phyloP scores from a whole-genome alignment of 92 coral and sea anemone species.

The Parazoanthus atlanticus region DNA sequence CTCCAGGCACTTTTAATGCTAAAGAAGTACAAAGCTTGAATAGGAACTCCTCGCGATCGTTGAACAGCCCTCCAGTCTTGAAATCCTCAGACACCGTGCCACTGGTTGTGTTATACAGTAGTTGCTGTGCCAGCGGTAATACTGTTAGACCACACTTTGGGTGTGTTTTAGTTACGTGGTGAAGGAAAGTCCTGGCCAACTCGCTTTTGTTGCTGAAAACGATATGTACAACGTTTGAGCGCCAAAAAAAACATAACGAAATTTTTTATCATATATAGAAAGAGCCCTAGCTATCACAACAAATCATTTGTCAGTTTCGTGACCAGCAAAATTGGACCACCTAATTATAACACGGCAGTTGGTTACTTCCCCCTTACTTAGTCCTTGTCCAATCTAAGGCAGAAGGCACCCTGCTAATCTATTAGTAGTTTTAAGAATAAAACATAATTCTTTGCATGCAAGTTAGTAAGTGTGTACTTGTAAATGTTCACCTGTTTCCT shows the following conservation, averaged over 20 bases:
- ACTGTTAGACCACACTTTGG: constrained; percentile 18
- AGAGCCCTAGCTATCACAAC: too few species aligned
- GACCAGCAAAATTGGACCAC: too few species aligned
- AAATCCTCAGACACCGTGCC: constrained; percentile 1
- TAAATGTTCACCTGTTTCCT: not conserved
- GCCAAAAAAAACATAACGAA: too few species aligned
- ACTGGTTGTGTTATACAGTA: not conserved
- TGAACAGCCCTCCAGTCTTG: constrained; percentile 23
- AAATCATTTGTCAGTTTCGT: too few species aligned
- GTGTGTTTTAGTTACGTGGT: not conserved
- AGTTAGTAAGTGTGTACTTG: too few species aligned
- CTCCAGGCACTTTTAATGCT: constrained; percentile 60
- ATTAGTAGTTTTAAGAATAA: too few species aligned
- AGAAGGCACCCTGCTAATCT: too few species aligned
- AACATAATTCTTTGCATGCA: too few species aligned
- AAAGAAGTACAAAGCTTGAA: constrained; percentile 33
- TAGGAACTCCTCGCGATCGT: constrained; percentile 37
- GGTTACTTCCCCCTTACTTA: too few species aligned
- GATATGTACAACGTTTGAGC: not conserved
- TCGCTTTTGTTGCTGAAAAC: not conserved
- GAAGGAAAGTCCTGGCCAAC: not conserved
- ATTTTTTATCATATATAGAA: too few species aligned
- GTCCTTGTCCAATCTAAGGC: too few species aligned
- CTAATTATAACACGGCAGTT: too few species aligned
- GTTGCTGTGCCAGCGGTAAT: not conserved